phyloP scores from a whole-genome alignment of 2,113 vertebrate genomes.

The Vombatus ursinus region DNA sequence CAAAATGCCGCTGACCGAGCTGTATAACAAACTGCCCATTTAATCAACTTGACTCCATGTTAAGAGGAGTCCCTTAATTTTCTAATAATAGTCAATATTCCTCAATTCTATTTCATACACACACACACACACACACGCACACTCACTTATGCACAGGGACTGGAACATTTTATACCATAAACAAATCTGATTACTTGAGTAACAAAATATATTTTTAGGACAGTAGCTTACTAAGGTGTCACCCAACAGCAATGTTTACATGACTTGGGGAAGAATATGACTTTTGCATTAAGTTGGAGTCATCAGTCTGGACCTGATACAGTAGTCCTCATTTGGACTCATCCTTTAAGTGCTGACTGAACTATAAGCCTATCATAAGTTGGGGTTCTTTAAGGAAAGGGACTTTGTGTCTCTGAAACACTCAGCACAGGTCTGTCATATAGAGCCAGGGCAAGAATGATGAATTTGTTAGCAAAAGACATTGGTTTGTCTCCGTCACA shows the following conservation, averaged over 20 bases:
- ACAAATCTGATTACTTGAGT: slow-evolving; percentile 64
- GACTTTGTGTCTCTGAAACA: not conserved
- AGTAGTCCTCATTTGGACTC: not conserved
- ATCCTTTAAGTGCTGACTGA: not conserved
- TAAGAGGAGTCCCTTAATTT: slow-evolving; percentile 74
- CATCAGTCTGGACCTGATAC: not conserved
- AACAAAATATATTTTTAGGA: slow-evolving; percentile 66
- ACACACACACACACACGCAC: not conserved
- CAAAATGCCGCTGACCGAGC: slow-evolving; percentile 82
- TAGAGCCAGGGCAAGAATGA: not conserved
- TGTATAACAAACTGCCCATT: slow-evolving; percentile 84
- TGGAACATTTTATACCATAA: slow-evolving; percentile 54
- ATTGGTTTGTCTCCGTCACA: too few relatives aligned
- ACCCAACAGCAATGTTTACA: slow-evolving; percentile 17
- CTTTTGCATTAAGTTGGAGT: slow-evolving; percentile 29
- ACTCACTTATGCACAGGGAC: slow-evolving; percentile 29
- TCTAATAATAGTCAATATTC: slow-evolving; percentile 76
- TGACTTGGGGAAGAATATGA: slow-evolving; percentile 50
- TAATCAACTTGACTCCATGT: slow-evolving; percentile 82
- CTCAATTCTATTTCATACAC: slow-evolving; percentile 54
- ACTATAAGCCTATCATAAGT: not conserved
- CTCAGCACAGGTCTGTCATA: not conserved
- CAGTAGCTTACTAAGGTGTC: slow-evolving; percentile 40
- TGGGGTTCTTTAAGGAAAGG: not conserved
- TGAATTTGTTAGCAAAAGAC: not conserved